phyloP scores from a whole-genome alignment of 2,797 vertebrate species.

The Rhinoraja longicauda region DNA sequence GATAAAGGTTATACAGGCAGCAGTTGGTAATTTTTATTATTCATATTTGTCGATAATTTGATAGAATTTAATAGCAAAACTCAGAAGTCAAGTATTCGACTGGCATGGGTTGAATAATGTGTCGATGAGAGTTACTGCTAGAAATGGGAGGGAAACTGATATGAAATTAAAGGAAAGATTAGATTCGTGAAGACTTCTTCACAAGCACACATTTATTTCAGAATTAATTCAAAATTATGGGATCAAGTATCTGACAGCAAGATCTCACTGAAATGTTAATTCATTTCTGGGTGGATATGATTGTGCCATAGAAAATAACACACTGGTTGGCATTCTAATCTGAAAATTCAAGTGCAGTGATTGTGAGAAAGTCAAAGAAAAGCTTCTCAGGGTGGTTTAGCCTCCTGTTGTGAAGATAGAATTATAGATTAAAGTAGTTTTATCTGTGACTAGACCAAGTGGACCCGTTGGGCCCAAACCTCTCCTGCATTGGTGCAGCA shows the following conservation, averaged over 20 bases:
- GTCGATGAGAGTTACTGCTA: neutral
- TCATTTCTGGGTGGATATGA: neutral
- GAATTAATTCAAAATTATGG: neutral
- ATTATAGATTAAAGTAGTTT: neutral
- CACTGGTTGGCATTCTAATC: neutral
- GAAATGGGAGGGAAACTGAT: neutral
- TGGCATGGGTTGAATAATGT: neutral
- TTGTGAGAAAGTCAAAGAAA: neutral
- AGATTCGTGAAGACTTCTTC: neutral
- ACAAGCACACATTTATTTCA: neutral
- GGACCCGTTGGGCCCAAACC: no score
- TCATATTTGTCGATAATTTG: neutral
- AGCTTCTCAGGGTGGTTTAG: neutral
- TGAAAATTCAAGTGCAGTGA: neutral
- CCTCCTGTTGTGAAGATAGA: neutral
- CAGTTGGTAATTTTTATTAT: neutral
- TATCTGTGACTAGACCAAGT: no score
- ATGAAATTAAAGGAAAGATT: neutral
- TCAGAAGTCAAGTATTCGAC: neutral
- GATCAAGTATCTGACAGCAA: neutral
- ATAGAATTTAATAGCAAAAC: neutral
- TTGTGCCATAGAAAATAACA: neutral
- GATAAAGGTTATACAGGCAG: neutral
- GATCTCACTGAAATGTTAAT: neutral
- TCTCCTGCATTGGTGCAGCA: no score